Evolutionary conservation across 2,797 vertebrate species (phyloP).

Genomic region (Macropus fuliginosus): DNA sequence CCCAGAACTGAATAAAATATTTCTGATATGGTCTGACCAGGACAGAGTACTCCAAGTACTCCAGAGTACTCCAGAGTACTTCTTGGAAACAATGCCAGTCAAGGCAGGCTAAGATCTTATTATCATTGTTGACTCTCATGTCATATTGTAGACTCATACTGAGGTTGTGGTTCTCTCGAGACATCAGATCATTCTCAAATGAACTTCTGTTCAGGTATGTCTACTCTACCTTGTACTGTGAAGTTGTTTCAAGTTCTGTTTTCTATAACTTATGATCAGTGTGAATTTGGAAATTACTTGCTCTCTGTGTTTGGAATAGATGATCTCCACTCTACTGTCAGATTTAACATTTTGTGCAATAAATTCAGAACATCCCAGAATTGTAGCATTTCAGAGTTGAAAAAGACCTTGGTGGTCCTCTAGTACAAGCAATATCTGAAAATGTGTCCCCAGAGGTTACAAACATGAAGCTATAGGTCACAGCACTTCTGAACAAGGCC

Average conservation of each 20-base stretch:
- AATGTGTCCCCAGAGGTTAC: not conserved
- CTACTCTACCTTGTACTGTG: not conserved
- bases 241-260: not conserved
- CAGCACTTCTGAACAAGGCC: not conserved
- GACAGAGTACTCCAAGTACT: too few species aligned
- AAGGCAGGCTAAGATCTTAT: not conserved
- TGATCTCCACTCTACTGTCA: not conserved
- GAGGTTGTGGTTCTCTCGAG: not conserved
- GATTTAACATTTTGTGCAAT: not conserved
- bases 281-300: not conserved
- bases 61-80: too few species aligned
- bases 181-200: not conserved
- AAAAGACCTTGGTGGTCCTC: not conserved
- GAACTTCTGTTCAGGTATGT: not conserved
- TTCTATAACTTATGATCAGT: not conserved
- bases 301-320: not conserved
- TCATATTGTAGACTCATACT: not conserved
- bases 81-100: not conserved
- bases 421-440: not conserved
- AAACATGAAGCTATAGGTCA: not conserved
- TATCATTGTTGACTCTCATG: not conserved
- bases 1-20: too few species aligned
- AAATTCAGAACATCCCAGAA: not conserved
- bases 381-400: not conserved
- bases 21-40: not conserved